Evolutionary conservation across 1,140 invertebrate genomes (phyloP).

Genomic region (Apocrypta bakeri): DNA sequence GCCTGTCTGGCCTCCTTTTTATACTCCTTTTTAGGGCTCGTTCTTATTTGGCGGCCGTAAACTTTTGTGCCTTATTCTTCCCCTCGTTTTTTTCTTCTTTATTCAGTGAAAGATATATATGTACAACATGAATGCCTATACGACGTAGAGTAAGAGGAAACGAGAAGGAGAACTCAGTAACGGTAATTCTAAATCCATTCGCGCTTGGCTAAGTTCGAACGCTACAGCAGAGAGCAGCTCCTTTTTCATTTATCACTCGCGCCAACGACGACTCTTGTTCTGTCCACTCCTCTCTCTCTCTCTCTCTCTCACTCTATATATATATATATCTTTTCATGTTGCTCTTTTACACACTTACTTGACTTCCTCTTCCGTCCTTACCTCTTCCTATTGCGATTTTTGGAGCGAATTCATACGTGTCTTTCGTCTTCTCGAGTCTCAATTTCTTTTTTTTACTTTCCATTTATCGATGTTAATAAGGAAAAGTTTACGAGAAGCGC

Average conservation of each 20-base stretch:
- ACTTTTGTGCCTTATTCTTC: slow-evolving; percentile 28
- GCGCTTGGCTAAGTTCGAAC: slow-evolving; percentile 26
- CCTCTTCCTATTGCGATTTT: slow-evolving; percentile 19
- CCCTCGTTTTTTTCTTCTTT: neutral
- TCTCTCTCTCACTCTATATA: neutral
- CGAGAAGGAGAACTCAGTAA: slow-evolving; percentile 10
- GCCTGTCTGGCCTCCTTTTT: neutral
- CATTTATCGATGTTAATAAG: slow-evolving; percentile 40
- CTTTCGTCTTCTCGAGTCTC: neutral
- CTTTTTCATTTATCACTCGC: slow-evolving; percentile 38
- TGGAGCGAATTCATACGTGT: neutral
- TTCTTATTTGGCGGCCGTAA: slow-evolving; percentile 1
- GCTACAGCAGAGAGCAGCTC: slow-evolving; percentile 8
- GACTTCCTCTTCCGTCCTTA: too few relatives aligned
- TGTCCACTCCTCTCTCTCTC: neutral
- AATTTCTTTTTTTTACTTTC: slow-evolving; percentile 35
- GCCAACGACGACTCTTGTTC: neutral
- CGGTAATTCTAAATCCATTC: slow-evolving; percentile 46
- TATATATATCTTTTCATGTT: too few relatives aligned
- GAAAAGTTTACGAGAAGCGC: neutral
- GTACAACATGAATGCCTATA: neutral
- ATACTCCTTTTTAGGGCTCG: slow-evolving; percentile 9
- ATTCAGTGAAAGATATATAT: neutral
- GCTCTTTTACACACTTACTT: slow-evolving; percentile 36
- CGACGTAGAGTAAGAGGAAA: neutral